A percentile compares a stretch with the other conserved stretches of the same genome.
phyloP scores from a whole-genome alignment of 2,888 invertebrate genomes.

The Ligdia adustata region DNA sequence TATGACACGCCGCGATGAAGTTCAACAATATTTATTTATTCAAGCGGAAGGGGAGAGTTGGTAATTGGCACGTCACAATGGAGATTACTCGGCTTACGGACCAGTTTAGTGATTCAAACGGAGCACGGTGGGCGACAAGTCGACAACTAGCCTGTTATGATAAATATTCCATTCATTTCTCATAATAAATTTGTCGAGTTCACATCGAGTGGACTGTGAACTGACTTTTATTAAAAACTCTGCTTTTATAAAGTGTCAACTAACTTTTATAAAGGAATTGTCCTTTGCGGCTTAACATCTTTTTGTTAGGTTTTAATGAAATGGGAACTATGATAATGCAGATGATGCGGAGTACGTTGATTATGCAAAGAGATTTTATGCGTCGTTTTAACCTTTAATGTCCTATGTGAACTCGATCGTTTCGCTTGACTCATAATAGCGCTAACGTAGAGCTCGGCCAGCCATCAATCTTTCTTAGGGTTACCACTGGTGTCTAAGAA shows the following conservation, averaged over 20 bases:
- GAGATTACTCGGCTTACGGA: constrained; percentile 76
- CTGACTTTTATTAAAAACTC: too few relatives aligned
- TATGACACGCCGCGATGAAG: constrained; percentile 48
- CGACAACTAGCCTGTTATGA: constrained; percentile 70
- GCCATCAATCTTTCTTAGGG: constrained; percentile 67
- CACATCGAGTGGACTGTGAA: constrained; percentile 45
- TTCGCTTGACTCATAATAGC: constrained; percentile 54
- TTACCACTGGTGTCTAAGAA: background rate
- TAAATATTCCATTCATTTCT: constrained; percentile 70
- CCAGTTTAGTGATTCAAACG: constrained; percentile 80
- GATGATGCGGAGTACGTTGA: constrained; percentile 23
- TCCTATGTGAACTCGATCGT: constrained; percentile 10
- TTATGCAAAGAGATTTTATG: constrained; percentile 29
- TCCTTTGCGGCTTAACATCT: too few relatives aligned
- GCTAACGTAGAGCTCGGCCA: constrained; percentile 48
- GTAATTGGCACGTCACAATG: constrained; percentile 81
- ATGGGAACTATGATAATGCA: too few relatives aligned
- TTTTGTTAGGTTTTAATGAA: too few relatives aligned
- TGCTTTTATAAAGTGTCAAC: too few relatives aligned
- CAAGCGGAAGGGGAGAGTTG: constrained; percentile 79
- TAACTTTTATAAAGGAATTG: too few relatives aligned
- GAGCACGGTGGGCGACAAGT: constrained; percentile 70
- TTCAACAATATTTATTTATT: constrained; percentile 77
- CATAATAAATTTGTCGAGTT: constrained; percentile 65
- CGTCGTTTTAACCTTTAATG: constrained; percentile 33